Conservation (phyloP, 2,888 invertebrate species). For the Melanophora roralis region DNA sequence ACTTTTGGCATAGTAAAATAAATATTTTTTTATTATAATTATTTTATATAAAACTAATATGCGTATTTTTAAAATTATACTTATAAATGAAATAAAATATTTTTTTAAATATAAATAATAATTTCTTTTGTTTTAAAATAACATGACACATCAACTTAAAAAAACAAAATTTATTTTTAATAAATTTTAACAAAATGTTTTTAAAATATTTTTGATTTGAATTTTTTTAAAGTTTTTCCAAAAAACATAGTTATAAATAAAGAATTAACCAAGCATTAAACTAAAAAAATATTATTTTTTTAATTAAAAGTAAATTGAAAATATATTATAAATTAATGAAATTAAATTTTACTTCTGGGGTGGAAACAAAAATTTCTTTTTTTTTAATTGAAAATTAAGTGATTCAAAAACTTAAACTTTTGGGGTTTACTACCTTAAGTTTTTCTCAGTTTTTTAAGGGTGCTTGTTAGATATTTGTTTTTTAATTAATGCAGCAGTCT, state of each 20-base stretch:
- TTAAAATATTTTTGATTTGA: conserved; percentile 49
- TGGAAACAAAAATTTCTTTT: background rate
- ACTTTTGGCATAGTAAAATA: conserved; percentile 62
- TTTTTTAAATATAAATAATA: background rate
- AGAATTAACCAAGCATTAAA: too few species aligned
- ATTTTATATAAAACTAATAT: conserved; percentile 9
- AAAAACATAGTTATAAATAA: conserved; percentile 44
- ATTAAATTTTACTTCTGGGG: background rate
- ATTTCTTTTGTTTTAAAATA: background rate
- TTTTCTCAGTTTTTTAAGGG: conserved; percentile 21
- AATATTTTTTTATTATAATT: conserved; percentile 35
- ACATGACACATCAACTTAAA: conserved; percentile 32
- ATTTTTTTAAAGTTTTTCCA: conserved; percentile 52
- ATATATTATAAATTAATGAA: conserved; percentile 9
- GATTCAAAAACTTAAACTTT: too few species aligned
- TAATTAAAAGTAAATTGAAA: background rate
- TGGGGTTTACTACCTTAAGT: conserved; percentile 27
- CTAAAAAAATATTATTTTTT: conserved; percentile 6
- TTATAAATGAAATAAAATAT: background rate
- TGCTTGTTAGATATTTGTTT: conserved; percentile 5
- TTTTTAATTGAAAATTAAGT: too few species aligned
- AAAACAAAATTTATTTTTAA: conserved; percentile 29
- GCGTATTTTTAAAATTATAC: background rate
- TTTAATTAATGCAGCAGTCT: conserved; percentile 59
- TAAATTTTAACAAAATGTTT: conserved; percentile 34